Evolutionary conservation across 2,888 invertebrate genomes (phyloP), one percentile per base, ranked within the genome.

Genomic region (Rhamnusium bicolor): DNA sequence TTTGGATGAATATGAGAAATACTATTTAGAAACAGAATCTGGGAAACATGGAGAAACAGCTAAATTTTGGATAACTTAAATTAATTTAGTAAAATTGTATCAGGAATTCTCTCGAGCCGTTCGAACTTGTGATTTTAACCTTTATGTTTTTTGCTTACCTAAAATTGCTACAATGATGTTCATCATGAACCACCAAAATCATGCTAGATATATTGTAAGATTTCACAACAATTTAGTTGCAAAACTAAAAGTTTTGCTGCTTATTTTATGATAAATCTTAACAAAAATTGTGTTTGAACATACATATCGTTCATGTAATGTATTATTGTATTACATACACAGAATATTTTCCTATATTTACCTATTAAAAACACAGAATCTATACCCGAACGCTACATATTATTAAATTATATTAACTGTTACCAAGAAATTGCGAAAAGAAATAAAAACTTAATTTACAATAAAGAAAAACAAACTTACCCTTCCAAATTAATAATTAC

Each of bases 241-340:
- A 71, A 74, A 32, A 56, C 67, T 32, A 54, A 74, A 3, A 40
- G 51, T 8, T 63, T 68, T 8, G 62, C 68, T 60, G 47, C 67
- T 16, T 62, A 68, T 29, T 51, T 66, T 27, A 32, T 7, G 29
- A 8, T n/a, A 32, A 32, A 32, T 8, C 8, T 47, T 47, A 14
- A 47, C 4, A 2, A 62, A 70, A 4, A 54, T 77, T 72, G 63
- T 47, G 66, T 63, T 72, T 29, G 56, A 67, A 75, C 69, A 12
- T 19, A 66, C 27, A 75, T 71, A 47, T 54, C 67, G 0, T 60
- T 72, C 53, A n/a, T n/a, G 5, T 29, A 7, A 7, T 24, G 3
- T 29, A 29, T n/a, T n/a, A n/a, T n/a, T n/a, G n/a, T n/a, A n/a
- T n/a, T n/a, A n/a, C n/a, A n/a, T n/a, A n/a, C n/a, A n/a, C n/a